phyloP scores from a whole-genome alignment of 2,113 vertebrate species.

The Glaucomys volans region DNA sequence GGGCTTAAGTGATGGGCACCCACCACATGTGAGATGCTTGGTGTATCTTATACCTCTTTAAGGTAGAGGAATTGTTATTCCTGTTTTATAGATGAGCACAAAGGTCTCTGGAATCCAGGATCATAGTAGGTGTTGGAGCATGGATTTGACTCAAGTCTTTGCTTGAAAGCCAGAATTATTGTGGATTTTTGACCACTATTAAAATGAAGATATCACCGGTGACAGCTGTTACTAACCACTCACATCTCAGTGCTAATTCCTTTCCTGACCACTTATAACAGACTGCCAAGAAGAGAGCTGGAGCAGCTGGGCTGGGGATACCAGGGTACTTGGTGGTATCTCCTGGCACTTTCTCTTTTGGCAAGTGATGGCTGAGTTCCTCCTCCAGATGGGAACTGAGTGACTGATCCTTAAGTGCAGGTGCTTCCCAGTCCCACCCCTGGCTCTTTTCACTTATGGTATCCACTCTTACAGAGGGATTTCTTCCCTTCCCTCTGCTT shows the following conservation, averaged over 20 bases:
- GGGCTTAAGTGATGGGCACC: not conserved
- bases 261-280: not conserved
- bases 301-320: not conserved
- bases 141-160: not conserved
- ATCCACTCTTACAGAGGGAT: not conserved
- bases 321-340: not conserved
- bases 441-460: not conserved
- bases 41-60: not conserved
- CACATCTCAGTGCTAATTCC: not conserved
- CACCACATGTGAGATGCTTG: not conserved
- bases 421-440: not conserved
- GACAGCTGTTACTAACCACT: not conserved
- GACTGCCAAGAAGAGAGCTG: not conserved
- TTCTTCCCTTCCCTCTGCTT: not conserved
- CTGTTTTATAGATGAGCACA: not conserved
- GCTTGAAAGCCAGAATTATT: not conserved
- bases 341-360: not conserved
- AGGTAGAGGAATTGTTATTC: not conserved
- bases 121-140: not conserved
- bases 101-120: not conserved
- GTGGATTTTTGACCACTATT: not conserved
- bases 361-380: not conserved
- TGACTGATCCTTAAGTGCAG: not conserved
- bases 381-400: not conserved
- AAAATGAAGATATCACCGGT: constrained; percentile 47